Percentiles rank a stretch among this genome's conserved stretches.
phyloP scores from a whole-genome alignment of 64 coral and sea anemone genomes.

The Pocillopora damicornis region DNA sequence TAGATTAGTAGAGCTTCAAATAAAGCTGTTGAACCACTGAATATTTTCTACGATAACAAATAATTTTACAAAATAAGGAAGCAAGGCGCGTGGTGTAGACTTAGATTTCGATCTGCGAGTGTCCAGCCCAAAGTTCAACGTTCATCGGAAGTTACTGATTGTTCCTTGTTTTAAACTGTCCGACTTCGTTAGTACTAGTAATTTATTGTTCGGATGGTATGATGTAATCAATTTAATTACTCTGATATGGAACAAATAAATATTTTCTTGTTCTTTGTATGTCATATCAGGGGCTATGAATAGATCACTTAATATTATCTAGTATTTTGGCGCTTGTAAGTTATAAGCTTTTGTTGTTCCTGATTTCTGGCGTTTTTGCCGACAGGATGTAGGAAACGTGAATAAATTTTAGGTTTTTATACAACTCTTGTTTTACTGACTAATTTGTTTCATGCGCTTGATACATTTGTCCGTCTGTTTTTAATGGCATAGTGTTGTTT shows the following conservation, averaged over 20 bases:
- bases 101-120: background rate
- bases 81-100: background rate
- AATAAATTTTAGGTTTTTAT: slow-evolving; percentile 53
- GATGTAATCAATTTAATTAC: slow-evolving; percentile 45
- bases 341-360: slow-evolving; percentile 17
- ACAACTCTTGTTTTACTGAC: background rate
- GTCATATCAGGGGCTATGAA: slow-evolving; percentile 24
- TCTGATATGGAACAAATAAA: slow-evolving; percentile 31
- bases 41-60: background rate
- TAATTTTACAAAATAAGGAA: slow-evolving; percentile 9
- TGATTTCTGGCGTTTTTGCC: slow-evolving; percentile 35
- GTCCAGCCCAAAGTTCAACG: background rate
- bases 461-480: no score
- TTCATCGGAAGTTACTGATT: slow-evolving; percentile 28
- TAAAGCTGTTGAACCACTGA: background rate
- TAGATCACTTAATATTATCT: slow-evolving; percentile 28
- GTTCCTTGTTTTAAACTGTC: background rate
- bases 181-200: slow-evolving; percentile 12
- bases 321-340: slow-evolving; percentile 27
- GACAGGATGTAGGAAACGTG: slow-evolving; percentile 24
- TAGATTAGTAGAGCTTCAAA: no score
- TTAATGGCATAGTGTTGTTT: no score
- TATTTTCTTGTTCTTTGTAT: slow-evolving; percentile 39
- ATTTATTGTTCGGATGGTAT: slow-evolving; percentile 38
- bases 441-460: background rate